A percentile compares a stretch with the other conserved stretches of the same genome.
Evolutionary conservation across 2,888 invertebrate genomes (phyloP).

Genomic region (Drosophila rubida): DNA sequence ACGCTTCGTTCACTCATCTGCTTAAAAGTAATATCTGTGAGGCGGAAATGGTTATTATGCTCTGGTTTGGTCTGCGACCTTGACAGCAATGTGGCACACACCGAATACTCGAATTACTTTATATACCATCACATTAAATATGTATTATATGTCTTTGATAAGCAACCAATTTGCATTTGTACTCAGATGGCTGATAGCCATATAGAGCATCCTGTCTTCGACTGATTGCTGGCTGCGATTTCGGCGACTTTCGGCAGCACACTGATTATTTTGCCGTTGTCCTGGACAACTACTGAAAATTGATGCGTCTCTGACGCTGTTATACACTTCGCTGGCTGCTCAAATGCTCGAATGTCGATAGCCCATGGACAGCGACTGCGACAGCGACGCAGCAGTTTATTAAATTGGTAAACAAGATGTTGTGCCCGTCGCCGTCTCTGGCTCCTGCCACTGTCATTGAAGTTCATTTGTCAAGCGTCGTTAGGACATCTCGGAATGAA

Average conservation of each 20-base stretch:
- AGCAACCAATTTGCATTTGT: no score
- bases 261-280: conserved; percentile 62
- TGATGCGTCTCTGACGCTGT: conserved; percentile 55
- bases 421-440: background rate
- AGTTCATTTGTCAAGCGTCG: conserved; percentile 58
- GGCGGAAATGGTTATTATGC: conserved; percentile 1
- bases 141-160: no score
- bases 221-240: conserved; percentile 29
- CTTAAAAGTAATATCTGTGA: background rate
- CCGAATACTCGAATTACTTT: background rate
- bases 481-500: conserved; percentile 13
- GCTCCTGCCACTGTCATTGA: no score
- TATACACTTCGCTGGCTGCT: conserved; percentile 61
- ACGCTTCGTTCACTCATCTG: background rate
- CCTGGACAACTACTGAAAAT: conserved; percentile 73
- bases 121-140: no score
- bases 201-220: conserved; percentile 3
- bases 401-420: conserved; percentile 67
- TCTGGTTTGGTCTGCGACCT: background rate
- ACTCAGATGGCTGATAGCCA: no score
- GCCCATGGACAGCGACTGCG: conserved; percentile 23
- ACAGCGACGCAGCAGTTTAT: conserved; percentile 65
- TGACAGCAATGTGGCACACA: background rate
- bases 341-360: conserved; percentile 47
- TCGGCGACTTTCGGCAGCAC: conserved; percentile 45